Conservation (phyloP, 2,113 vertebrate species). For the Microcebus ravelobensis region DNA sequence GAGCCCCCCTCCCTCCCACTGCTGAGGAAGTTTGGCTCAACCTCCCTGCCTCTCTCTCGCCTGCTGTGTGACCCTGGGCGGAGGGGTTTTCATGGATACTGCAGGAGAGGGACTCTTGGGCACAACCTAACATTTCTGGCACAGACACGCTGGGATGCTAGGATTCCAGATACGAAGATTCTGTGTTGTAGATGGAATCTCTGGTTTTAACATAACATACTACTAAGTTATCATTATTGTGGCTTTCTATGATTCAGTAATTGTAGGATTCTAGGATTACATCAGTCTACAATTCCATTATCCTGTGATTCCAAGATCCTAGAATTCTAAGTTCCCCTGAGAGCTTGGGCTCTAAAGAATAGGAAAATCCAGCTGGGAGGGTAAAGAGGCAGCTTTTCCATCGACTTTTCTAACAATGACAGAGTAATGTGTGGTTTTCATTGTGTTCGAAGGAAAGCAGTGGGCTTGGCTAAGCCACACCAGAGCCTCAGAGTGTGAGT, state of each 20-base stretch:
- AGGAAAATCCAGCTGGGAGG: constrained; percentile 43
- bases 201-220: constrained; percentile 39
- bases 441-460: constrained; percentile 49
- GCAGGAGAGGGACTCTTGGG: not conserved
- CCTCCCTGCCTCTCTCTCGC: not conserved
- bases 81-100: not conserved
- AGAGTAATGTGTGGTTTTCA: constrained; percentile 50
- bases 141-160: not conserved
- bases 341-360: constrained; percentile 36
- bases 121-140: not conserved
- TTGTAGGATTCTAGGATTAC: constrained; percentile 38
- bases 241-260: constrained; percentile 8
- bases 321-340: not conserved
- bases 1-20: not conserved
- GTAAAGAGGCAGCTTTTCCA: constrained; percentile 50
- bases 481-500: constrained; percentile 35
- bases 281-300: constrained; percentile 53
- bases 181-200: not conserved
- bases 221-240: constrained; percentile 38
- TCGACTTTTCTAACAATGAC: constrained; percentile 14
- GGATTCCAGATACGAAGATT: constrained; percentile 17
- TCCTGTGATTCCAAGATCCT: constrained; percentile 16
- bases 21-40: fast-evolving
- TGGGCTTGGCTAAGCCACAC: constrained; percentile 70
- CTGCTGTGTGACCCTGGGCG: not conserved